Base-by-base conservation (phyloP, 2,113 vertebrate species). In the Antennarius striatus region DNA sequence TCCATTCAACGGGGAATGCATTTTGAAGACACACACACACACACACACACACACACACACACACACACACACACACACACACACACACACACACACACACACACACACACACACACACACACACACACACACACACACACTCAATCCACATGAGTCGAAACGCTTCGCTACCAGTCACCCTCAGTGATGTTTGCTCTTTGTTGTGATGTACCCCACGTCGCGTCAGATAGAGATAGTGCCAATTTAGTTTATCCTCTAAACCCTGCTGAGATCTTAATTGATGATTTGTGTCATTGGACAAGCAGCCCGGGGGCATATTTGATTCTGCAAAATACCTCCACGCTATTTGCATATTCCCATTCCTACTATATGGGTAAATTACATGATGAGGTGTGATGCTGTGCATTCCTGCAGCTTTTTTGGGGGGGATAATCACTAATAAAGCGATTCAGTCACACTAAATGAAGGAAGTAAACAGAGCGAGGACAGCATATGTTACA, bases 271-370 rank as follows among this genome's bases (percentile, higher is more conserved):
- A 92, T 91, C 89, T 89, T 93, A 93, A 93, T 93, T 94, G 91
- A 91, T 92, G 91, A 93, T 92, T 92, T 92, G 92, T 93, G 89
- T 94, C 90, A 87, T 91, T 92, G 92, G 93, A 92, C 88, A 90
- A 89, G 85, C 88, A 91, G 90, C 92, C 91, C 68, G 13, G 88
- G 90, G 92, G 89, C 89, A 90, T 73, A 81, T 89, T 82, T 83
- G 71, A 66, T 84, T 75, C 88, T 78, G 86, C 80, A 76, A 72
- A 89, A 86, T 73, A 85, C 83, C 81, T 78, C 8, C 64, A 61
- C 77, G 75, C 73, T 82, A 92, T 93, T 93, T 91, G 90, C 91
- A 93, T 92, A 91, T 91, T 90, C 75, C 69, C 81, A 84, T 90
- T 90, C 75, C 80, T 82, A 59, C 82, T 81, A 84, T 86, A 86